Evolutionary conservation across 1,140 invertebrate species (phyloP).

Genomic region (Papilio xuthus): DNA sequence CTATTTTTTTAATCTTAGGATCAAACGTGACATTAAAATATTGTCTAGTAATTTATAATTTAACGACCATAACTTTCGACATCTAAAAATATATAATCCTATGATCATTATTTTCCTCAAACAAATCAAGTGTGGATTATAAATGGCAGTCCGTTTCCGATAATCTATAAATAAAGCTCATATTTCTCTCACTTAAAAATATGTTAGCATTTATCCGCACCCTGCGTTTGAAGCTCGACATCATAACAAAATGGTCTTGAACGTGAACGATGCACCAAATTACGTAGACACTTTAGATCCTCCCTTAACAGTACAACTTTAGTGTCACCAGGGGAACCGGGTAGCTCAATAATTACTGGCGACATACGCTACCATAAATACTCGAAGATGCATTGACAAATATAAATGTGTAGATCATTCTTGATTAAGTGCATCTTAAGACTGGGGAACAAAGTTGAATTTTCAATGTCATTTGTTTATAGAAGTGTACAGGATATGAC

Average conservation of each 20-base stretch:
- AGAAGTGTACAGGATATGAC: slow-evolving; percentile 24
- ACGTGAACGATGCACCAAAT: slow-evolving; percentile 43
- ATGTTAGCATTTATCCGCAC: slow-evolving; percentile 60
- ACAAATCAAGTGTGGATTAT: slow-evolving; percentile 70
- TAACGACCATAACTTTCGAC: slow-evolving; percentile 19
- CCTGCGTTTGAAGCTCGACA: slow-evolving; percentile 57
- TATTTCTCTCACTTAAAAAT: slow-evolving; percentile 70
- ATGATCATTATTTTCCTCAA: slow-evolving; percentile 55
- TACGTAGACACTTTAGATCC: slow-evolving; percentile 43
- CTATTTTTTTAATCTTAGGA: neutral
- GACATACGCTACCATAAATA: slow-evolving; percentile 61
- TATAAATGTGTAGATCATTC: slow-evolving; percentile 39
- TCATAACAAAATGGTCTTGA: slow-evolving; percentile 62
- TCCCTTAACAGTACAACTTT: slow-evolving; percentile 37
- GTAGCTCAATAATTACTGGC: slow-evolving; percentile 53
- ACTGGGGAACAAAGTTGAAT: slow-evolving; percentile 38
- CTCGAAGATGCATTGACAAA: slow-evolving; percentile 54
- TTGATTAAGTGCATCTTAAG: slow-evolving; percentile 36
- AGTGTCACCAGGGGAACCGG: slow-evolving; percentile 40
- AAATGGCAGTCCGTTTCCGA: slow-evolving; percentile 67
- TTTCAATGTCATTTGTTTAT: slow-evolving; percentile 33
- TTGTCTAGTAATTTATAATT: neutral
- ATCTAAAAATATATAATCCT: slow-evolving; percentile 45
- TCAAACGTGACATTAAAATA: neutral
- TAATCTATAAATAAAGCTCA: slow-evolving; percentile 63